phyloP scores from a whole-genome alignment of 2,888 invertebrate species.

The Cryptops parisi region DNA sequence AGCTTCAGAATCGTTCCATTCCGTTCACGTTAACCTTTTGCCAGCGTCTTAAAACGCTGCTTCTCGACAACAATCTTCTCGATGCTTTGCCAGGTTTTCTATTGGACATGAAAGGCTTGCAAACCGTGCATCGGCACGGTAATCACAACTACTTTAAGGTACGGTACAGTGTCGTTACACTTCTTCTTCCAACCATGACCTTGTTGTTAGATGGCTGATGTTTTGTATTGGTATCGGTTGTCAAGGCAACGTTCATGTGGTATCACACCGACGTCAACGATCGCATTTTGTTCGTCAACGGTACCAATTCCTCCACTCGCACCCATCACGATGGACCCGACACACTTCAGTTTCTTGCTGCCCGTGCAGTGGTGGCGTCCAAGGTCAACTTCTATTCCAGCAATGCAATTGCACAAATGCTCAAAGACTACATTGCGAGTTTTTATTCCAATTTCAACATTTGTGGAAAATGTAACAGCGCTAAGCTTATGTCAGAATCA shows the following conservation, averaged over 20 bases:
- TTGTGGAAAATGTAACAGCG: slow-evolving; percentile 31
- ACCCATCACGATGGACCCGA: slow-evolving; percentile 16
- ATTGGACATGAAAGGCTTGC: slow-evolving; percentile 31
- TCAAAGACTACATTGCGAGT: slow-evolving; percentile 33
- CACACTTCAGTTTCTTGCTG: slow-evolving; percentile 30
- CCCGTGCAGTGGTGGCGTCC: slow-evolving; percentile 30
- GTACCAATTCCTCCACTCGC: slow-evolving; percentile 10
- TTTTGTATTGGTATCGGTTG: not conserved
- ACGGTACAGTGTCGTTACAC: not conserved
- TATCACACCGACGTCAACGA: slow-evolving; percentile 36
- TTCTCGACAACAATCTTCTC: slow-evolving; percentile 35
- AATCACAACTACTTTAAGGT: slow-evolving; percentile 36
- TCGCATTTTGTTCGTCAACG: slow-evolving; percentile 28
- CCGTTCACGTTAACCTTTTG: slow-evolving; percentile 36
- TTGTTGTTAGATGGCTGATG: not conserved
- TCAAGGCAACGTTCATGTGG: slow-evolving; percentile 37
- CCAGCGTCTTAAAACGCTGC: slow-evolving; percentile 28
- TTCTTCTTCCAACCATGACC: not conserved
- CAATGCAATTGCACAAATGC: slow-evolving; percentile 27
- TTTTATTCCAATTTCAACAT: slow-evolving; percentile 33
- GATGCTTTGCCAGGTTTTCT: slow-evolving; percentile 37
- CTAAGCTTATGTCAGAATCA: slow-evolving; percentile 26
- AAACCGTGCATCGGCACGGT: slow-evolving; percentile 37
- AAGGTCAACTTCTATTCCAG: slow-evolving; percentile 33
- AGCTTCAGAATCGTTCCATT: slow-evolving; percentile 34